These are phyloP conservation scores for Odontocolon sp. DNA, from an alignment of 2,888 invertebrate genomes.

Conservation along the genomic window DNA sequence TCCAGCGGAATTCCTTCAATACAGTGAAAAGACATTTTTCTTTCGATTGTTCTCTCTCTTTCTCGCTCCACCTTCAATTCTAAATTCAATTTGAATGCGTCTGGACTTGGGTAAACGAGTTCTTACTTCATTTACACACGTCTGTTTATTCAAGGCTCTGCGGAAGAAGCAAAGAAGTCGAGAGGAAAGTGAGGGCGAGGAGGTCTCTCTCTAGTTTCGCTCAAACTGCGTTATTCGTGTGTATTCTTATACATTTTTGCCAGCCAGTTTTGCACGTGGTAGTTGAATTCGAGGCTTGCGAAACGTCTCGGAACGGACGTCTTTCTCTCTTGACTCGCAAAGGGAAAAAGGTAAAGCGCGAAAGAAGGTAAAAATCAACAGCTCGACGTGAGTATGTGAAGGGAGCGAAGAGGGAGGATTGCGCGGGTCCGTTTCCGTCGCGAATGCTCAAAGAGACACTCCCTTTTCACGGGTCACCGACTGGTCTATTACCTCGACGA, in stretches of 20 bases:
- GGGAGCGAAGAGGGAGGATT: neutral
- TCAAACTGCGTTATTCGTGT: neutral
- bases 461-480: slow-evolving; percentile 60
- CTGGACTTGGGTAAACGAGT: slow-evolving; percentile 52
- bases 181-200: too few species aligned
- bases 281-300: slow-evolving; percentile 47
- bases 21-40: neutral
- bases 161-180: slow-evolving; percentile 20
- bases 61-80: slow-evolving; percentile 40
- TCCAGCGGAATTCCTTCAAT: neutral
- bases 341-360: slow-evolving; percentile 1
- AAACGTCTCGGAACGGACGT: slow-evolving; percentile 37
- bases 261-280: neutral
- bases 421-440: slow-evolving; percentile 36
- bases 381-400: slow-evolving; percentile 33
- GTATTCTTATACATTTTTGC: neutral
- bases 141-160: slow-evolving; percentile 48
- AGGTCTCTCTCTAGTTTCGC: neutral
- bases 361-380: slow-evolving; percentile 52
- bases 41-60: neutral
- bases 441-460: slow-evolving; percentile 58
- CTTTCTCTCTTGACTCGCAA: neutral
- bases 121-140: slow-evolving; percentile 60
- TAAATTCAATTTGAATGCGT: slow-evolving; percentile 57
- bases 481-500: slow-evolving; percentile 57